A percentile compares a stretch with the other conserved stretches of the same genome.
Conservation (phyloP, 1,140 invertebrate species). For the Drosophila burlai region DNA sequence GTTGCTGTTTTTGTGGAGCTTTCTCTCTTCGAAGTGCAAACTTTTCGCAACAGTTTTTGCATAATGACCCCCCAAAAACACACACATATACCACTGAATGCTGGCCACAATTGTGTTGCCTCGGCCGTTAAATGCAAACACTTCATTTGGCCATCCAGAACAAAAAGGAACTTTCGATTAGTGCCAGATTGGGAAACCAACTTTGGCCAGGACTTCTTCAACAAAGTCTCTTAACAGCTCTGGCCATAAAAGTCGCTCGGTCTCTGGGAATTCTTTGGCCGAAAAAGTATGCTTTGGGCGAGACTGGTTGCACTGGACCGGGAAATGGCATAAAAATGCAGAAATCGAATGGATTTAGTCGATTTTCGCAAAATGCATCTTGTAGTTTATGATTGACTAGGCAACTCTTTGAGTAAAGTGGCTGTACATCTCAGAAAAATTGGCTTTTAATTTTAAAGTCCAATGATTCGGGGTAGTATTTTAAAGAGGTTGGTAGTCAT, state of each 20-base stretch:
- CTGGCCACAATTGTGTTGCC: slow-evolving; percentile 34
- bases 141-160: slow-evolving; percentile 51
- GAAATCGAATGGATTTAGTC: slow-evolving; percentile 23
- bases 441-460: neutral
- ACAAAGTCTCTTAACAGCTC: slow-evolving; percentile 47
- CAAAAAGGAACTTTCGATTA: slow-evolving; percentile 48
- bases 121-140: slow-evolving; percentile 55
- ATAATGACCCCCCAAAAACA: slow-evolving; percentile 26
- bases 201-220: slow-evolving; percentile 34
- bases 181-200: slow-evolving; percentile 39
- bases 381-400: slow-evolving; percentile 23
- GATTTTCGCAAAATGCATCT: slow-evolving; percentile 28
- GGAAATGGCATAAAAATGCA: slow-evolving; percentile 25
- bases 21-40: slow-evolving; percentile 25
- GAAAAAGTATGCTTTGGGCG: slow-evolving; percentile 1
- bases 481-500: neutral
- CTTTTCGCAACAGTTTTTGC: slow-evolving; percentile 54
- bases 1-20: slow-evolving; percentile 46
- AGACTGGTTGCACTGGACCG: slow-evolving; percentile 24
- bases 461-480: neutral
- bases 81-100: neutral
- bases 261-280: slow-evolving; percentile 14
- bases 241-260: slow-evolving; percentile 29
- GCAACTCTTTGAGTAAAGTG: neutral
- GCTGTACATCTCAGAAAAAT: neutral